Evolutionary conservation across 2,113 vertebrate genomes (phyloP).

Genomic region (Pteronura brasiliensis): DNA sequence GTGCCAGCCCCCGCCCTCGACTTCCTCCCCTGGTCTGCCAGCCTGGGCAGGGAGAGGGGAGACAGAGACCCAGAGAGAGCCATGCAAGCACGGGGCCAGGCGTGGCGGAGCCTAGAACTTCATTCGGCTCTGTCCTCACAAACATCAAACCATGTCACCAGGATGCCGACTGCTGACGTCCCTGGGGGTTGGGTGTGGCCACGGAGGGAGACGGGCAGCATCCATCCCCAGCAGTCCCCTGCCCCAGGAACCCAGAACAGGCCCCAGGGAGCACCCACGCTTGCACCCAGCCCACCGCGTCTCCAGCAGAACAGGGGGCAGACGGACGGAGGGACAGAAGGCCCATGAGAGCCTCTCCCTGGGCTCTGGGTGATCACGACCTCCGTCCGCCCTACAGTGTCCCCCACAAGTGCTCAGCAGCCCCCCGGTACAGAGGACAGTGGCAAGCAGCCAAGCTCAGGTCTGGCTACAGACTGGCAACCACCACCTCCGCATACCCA

Average conservation of each 20-base stretch:
- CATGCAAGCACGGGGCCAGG: too few species aligned
- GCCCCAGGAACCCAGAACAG: neutral
- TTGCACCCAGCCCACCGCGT: accelerated
- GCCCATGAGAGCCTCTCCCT: neutral
- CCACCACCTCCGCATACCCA: neutral
- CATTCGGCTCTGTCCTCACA: accelerated
- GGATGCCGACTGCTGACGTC: neutral
- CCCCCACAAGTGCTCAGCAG: accelerated
- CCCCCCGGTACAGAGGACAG: neutral
- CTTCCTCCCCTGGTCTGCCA: neutral
- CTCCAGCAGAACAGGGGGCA: neutral
- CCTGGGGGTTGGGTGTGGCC: neutral
- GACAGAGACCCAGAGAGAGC: accelerated
- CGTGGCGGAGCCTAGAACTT: neutral
- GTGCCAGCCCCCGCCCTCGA: too few species aligned
- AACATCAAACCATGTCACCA: accelerated
- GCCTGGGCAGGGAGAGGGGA: neutral
- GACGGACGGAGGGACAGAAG: accelerated
- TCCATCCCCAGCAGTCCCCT: accelerated
- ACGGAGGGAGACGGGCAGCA: accelerated
- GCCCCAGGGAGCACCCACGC: accelerated
- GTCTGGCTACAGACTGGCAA: neutral
- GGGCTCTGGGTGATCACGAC: neutral
- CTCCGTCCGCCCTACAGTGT: accelerated
- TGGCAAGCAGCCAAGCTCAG: neutral